Evolutionary conservation across 2,888 invertebrate genomes (phyloP).

Genomic region (Gerosis bhagava): DNA sequence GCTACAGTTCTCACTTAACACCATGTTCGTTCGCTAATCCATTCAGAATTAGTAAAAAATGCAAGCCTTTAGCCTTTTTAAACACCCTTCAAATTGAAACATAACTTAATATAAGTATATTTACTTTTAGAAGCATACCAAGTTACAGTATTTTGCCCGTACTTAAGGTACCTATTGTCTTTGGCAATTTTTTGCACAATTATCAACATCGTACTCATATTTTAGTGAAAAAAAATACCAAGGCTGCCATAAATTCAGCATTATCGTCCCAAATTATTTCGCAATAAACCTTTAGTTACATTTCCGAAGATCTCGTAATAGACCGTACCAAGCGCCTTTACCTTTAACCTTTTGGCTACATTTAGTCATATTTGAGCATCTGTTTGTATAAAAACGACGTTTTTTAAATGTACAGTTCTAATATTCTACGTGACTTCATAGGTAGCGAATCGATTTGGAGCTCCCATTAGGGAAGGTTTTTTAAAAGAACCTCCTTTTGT

Average conservation of each 20-base stretch:
- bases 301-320: constrained; percentile 1
- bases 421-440: constrained; percentile 76
- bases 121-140: too few relatives aligned
- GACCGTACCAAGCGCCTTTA: constrained; percentile 9
- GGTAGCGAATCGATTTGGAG: constrained; percentile 50
- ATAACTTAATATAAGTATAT: too few relatives aligned
- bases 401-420: constrained; percentile 39
- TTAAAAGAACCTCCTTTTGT: constrained; percentile 57
- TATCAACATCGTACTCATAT: too few relatives aligned
- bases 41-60: too few relatives aligned
- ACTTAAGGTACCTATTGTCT: too few relatives aligned
- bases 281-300: constrained; percentile 1
- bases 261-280: constrained; percentile 6
- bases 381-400: constrained; percentile 20
- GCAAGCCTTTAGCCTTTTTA: too few relatives aligned
- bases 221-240: not conserved
- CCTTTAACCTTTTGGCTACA: constrained; percentile 14
- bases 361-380: constrained; percentile 5
- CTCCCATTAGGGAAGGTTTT: constrained; percentile 62
- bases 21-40: too few relatives aligned
- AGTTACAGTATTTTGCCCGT: too few relatives aligned
- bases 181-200: too few relatives aligned
- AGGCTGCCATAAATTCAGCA: constrained; percentile 6
- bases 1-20: too few relatives aligned
- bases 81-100: too few relatives aligned